These are phyloP conservation scores for Troides aeacus DNA, from an alignment of 2,888 invertebrate species.

Conservation along the genomic window DNA sequence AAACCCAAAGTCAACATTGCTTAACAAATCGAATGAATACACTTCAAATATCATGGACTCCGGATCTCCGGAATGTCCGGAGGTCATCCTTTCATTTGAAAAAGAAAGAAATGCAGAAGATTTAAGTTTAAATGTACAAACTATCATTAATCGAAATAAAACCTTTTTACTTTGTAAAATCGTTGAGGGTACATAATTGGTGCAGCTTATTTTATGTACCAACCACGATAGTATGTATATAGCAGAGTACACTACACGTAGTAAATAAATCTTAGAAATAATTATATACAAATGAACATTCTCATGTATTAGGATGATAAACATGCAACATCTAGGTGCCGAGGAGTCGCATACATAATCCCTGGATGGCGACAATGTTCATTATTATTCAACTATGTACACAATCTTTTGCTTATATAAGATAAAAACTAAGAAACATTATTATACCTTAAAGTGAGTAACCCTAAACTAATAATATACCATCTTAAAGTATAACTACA, in stretches of 20 bases:
- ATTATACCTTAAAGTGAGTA: not conserved
- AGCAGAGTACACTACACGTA: not conserved
- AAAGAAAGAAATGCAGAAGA: not conserved
- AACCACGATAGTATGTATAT: not conserved
- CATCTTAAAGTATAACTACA: not conserved
- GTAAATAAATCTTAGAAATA: slow-evolving; percentile 7
- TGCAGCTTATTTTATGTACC: not conserved
- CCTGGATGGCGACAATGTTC: slow-evolving; percentile 16
- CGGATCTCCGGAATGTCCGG: not conserved
- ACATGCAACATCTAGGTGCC: slow-evolving; percentile 24
- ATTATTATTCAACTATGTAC: slow-evolving; percentile 6
- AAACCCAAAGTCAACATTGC: slow-evolving; percentile 53
- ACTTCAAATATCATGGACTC: slow-evolving; percentile 12
- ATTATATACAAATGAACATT: slow-evolving; percentile 21
- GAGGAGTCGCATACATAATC: slow-evolving; percentile 22
- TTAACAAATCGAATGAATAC: slow-evolving; percentile 51
- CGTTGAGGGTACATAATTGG: not conserved
- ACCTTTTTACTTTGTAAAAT: not conserved
- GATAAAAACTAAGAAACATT: not conserved
- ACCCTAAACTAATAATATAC: not conserved
- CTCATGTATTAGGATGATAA: slow-evolving; percentile 14
- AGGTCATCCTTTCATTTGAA: not conserved
- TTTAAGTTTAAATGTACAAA: not conserved
- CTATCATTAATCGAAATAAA: not conserved
- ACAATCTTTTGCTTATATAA: not conserved